phyloP scores from a whole-genome alignment of 1,140 invertebrate genomes.

The Conopomorpha cramerella region DNA sequence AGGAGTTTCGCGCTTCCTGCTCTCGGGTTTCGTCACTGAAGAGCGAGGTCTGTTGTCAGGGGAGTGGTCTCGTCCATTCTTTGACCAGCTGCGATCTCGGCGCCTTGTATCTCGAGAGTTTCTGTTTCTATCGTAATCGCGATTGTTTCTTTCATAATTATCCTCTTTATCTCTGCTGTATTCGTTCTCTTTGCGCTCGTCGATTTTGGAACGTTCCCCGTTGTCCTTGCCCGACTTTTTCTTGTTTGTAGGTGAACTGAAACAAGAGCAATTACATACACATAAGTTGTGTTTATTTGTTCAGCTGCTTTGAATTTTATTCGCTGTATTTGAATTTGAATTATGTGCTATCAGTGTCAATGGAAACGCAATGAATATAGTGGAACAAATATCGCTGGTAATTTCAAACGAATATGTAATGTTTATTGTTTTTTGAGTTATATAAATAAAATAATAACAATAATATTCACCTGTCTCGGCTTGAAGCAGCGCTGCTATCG shows the following conservation, averaged over 20 bases:
- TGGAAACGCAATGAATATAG: too few species aligned
- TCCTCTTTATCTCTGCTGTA: conserved; percentile 28
- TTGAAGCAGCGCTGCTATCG: conserved; percentile 42
- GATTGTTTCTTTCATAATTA: conserved; percentile 2
- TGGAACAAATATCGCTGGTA: background rate
- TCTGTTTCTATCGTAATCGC: conserved; percentile 10
- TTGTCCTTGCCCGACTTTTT: conserved; percentile 20
- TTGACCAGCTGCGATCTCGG: background rate
- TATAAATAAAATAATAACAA: background rate
- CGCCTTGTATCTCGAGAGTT: conserved; percentile 11
- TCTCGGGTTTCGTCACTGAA: conserved; percentile 34
- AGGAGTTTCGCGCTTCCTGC: conserved; percentile 22
- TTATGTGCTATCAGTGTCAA: too few species aligned
- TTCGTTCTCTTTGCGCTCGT: conserved; percentile 16
- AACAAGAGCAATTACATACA: too few species aligned
- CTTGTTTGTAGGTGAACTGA: conserved; percentile 35
- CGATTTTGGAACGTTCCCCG: conserved; percentile 14
- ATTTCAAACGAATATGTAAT: background rate
- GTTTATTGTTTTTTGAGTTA: background rate
- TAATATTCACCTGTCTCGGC: conserved; percentile 42
- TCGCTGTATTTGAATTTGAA: too few species aligned
- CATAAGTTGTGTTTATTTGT: too few species aligned
- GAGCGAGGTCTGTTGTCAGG: conserved; percentile 25
- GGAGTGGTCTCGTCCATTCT: conserved; percentile 11
- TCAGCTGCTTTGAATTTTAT: too few species aligned